These are phyloP conservation scores for Megaleporinus macrocephalus DNA, from an alignment of 2,113 vertebrate genomes.

Conservation along the genomic window DNA sequence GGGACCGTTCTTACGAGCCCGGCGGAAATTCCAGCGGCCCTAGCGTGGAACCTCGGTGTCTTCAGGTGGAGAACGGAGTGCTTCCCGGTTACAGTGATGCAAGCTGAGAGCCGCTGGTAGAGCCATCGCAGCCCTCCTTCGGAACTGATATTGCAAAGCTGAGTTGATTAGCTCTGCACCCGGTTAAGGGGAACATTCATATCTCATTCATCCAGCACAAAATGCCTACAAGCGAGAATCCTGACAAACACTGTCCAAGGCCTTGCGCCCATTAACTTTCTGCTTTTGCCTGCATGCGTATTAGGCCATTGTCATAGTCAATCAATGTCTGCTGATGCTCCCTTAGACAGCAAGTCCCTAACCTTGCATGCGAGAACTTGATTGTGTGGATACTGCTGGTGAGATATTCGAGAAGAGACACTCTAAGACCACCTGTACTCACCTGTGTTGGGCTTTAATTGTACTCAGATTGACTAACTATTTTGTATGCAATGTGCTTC, in stretches of 20 bases:
- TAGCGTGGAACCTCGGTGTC: background rate
- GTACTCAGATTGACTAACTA: background rate
- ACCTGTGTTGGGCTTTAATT: background rate
- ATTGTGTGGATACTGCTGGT: background rate
- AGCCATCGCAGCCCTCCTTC: conserved; percentile 10
- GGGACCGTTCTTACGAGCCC: background rate
- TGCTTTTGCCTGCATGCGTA: conserved; percentile 20
- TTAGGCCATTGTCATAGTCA: conserved; percentile 36
- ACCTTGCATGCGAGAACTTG: background rate
- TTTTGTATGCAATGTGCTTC: background rate
- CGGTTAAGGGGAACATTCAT: conserved; percentile 37
- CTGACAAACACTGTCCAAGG: conserved; percentile 10
- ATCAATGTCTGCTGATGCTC: conserved; percentile 30
- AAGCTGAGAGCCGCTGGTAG: background rate
- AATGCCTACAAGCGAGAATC: conserved; percentile 23
- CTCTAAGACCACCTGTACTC: background rate
- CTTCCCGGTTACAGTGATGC: background rate
- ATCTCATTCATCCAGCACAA: conserved; percentile 41
- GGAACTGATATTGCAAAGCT: conserved; percentile 22
- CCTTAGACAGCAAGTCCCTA: background rate
- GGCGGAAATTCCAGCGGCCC: conserved; percentile 16
- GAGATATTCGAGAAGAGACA: background rate
- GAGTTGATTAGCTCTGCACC: conserved; percentile 44
- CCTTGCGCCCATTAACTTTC: conserved; percentile 35
- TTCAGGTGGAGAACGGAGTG: conserved; percentile 21